Conservation (phyloP, 2,888 invertebrate genomes). For the Serrognathus titanus region DNA sequence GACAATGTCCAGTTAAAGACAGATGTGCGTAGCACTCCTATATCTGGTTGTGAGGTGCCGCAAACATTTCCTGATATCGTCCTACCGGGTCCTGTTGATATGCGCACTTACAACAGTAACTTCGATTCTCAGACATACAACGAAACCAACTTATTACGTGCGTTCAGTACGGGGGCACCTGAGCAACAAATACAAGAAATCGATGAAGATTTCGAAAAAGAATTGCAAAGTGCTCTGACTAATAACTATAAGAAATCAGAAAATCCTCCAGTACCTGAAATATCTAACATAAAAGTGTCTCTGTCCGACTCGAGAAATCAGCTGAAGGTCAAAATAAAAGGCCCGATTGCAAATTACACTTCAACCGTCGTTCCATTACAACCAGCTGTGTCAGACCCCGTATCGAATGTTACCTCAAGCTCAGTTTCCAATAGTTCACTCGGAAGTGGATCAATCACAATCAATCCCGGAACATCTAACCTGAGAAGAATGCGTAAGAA, state of each 20-base stretch:
- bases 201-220: slow-evolving; percentile 76
- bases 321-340: slow-evolving; percentile 86
- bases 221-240: slow-evolving; percentile 65
- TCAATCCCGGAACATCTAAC: slow-evolving; percentile 64
- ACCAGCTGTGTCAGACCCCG: slow-evolving; percentile 51
- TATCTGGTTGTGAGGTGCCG: slow-evolving; percentile 21
- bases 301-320: slow-evolving; percentile 80
- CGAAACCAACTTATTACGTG: slow-evolving; percentile 63
- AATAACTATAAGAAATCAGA: slow-evolving; percentile 54
- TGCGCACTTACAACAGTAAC: slow-evolving; percentile 76
- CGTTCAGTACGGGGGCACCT: slow-evolving; percentile 65
- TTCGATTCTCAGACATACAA: slow-evolving; percentile 59
- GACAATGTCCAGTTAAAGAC: slow-evolving; percentile 39
- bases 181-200: slow-evolving; percentile 66
- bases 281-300: slow-evolving; percentile 64
- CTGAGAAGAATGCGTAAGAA: slow-evolving; percentile 86
- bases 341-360: slow-evolving; percentile 77
- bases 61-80: slow-evolving; percentile 59
- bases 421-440: slow-evolving; percentile 50
- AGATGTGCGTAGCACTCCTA: slow-evolving; percentile 25
- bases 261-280: slow-evolving; percentile 49
- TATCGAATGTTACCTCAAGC: slow-evolving; percentile 49
- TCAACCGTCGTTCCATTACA: slow-evolving; percentile 59
- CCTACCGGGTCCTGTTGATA: slow-evolving; percentile 83
- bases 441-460: slow-evolving; percentile 30